Percentiles rank a stretch among this genome's conserved stretches.
phyloP scores from a whole-genome alignment of 2,797 vertebrate species.

The Coluber constrictor region DNA sequence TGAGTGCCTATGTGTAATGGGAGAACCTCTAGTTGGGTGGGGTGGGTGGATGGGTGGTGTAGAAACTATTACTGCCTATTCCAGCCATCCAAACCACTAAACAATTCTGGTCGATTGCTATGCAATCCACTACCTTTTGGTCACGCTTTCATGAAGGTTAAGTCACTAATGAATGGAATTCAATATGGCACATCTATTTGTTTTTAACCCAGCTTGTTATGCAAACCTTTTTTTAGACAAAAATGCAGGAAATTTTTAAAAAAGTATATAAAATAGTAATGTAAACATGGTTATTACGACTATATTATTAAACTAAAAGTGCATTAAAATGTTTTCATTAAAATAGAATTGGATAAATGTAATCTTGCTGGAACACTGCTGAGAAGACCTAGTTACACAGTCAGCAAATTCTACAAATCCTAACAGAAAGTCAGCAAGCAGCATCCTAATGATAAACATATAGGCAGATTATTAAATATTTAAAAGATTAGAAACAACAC shows the following conservation, averaged over 20 bases:
- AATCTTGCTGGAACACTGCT: background rate
- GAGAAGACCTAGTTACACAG: background rate
- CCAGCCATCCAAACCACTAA: background rate
- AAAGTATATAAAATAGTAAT: background rate
- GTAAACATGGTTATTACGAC: background rate
- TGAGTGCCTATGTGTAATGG: background rate
- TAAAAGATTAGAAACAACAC: background rate
- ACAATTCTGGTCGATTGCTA: background rate
- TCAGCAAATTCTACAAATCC: background rate
- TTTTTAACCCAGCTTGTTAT: background rate
- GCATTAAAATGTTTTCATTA: background rate
- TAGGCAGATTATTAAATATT: background rate
- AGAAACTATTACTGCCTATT: background rate
- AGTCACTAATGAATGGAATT: background rate
- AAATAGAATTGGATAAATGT: background rate
- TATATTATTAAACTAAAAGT: background rate
- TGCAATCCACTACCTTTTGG: background rate
- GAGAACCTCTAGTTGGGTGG: background rate
- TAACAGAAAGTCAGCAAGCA: background rate
- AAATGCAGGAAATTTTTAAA: background rate
- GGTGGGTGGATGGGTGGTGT: too few species aligned
- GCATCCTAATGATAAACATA: background rate
- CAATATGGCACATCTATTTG: background rate
- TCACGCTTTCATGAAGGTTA: background rate
- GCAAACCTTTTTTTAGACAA: background rate